These are phyloP conservation scores for Corynorhinus townsendii DNA, from an alignment of 2,113 vertebrate species.

Conservation along the genomic window DNA sequence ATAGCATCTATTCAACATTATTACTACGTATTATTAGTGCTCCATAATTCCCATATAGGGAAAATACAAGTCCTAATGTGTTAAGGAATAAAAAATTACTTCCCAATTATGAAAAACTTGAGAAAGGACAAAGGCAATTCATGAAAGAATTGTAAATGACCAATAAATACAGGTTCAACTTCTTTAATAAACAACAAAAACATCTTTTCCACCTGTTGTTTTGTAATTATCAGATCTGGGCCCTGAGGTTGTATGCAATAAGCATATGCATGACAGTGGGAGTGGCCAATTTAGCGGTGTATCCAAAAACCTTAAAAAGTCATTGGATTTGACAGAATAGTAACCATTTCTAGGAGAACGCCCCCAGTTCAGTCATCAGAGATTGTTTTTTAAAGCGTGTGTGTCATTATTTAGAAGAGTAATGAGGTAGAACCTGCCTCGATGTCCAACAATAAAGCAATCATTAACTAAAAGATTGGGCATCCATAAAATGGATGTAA, in stretches of 20 bases:
- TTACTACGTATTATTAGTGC: neutral
- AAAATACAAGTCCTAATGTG: neutral
- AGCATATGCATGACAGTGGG: rapidly evolving
- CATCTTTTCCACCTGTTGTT: neutral
- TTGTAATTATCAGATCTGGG: neutral
- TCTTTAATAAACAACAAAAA: neutral
- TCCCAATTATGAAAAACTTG: neutral
- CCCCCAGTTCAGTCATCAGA: neutral
- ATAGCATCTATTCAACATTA: neutral
- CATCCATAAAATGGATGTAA: neutral
- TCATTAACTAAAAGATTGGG: neutral
- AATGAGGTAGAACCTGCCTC: neutral
- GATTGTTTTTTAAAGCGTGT: neutral
- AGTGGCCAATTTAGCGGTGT: too few species aligned
- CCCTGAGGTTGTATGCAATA: neutral
- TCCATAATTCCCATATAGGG: neutral
- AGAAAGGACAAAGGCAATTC: neutral
- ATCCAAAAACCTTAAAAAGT: neutral
- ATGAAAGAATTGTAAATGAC: neutral
- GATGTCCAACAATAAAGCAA: neutral
- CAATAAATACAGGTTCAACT: neutral
- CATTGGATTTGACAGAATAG: neutral
- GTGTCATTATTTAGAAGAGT: neutral
- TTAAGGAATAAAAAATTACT: neutral
- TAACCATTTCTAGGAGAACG: neutral